Base-by-base conservation (phyloP, 1,140 invertebrate species). In the Helicoverpa armigera region DNA sequence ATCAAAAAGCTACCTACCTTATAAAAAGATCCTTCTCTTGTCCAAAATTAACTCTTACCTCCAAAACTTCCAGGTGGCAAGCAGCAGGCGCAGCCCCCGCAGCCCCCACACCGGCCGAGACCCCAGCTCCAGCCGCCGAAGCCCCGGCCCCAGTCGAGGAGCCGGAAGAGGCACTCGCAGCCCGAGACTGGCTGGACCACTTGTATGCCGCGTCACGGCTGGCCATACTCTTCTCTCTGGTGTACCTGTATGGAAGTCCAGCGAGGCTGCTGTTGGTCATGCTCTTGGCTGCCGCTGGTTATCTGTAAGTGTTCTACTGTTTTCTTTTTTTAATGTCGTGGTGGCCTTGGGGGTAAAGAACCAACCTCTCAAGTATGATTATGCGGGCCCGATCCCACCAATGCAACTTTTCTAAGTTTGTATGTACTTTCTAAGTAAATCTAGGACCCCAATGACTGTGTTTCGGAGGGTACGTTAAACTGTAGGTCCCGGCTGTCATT, bases 211-310 rank as follows among this genome's bases (percentile, higher is more conserved):
- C 97, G 5, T 97, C 97, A 63, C 96, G 98, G 50, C 93, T 98
- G 54, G 94, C 97, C 53, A 96, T 98, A 58, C 96, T 99, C 16
- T 96, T 98, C 85, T 97, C 97, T 75, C 96, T 99, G 85, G 96
- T 99, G 31, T 99, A 98, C 90, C 97, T 98, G 92, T 99, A 99
- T 89, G 98, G 98, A 0, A 98, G 98, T 60, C 97, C 98, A 0
- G 92, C 97, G 29, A 96, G 98, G 83, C 97, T 98, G 88, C 87
- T 98, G 11, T 95, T 98, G 18, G 98, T 99, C 0, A 93, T 97
- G 11, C 92, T 97, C 23, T 95, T 98, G 60, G 97, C 96, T n/a
- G 95, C 97, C 18, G 95, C 96, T 2, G 96, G 98, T 80, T 98
- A 98, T 94, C 92, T 98, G 97, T 99, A 94, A 97, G 98, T 97